Conservation (phyloP, 2,113 vertebrate species). For the Mustelus asterias region DNA sequence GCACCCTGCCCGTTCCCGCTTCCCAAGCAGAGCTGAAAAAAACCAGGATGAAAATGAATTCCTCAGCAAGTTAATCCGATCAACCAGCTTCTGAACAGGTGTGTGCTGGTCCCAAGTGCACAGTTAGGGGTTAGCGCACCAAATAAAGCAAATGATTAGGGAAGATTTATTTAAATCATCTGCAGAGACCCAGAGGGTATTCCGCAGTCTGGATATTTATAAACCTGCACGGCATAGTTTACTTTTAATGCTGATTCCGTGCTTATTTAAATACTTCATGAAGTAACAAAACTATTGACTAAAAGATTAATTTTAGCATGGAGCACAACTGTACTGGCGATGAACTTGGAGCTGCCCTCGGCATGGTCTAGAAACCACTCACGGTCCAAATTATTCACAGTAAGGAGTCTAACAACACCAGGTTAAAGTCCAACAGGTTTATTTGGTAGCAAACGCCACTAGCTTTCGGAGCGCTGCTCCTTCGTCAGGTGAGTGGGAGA, state of each 20-base stretch:
- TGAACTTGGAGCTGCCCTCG: background rate
- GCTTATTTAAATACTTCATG: background rate
- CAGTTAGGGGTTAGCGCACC: background rate
- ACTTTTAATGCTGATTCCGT: background rate
- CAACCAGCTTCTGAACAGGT: background rate
- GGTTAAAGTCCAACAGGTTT: too few species aligned
- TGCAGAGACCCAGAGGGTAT: background rate
- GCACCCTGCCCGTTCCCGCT: background rate
- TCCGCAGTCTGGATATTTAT: background rate
- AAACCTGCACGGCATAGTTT: background rate
- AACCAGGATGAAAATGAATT: background rate
- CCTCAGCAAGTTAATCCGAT: background rate
- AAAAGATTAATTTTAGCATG: background rate
- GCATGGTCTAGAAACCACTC: background rate
- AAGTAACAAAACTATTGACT: background rate
- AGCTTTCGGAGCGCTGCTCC: too few species aligned
- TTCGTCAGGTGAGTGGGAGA: too few species aligned
- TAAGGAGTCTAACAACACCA: too few species aligned
- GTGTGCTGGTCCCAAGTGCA: background rate
- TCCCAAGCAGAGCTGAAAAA: background rate
- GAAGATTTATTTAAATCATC: background rate
- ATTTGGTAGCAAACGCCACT: too few species aligned
- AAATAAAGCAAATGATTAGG: conserved; percentile 31
- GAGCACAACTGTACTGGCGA: background rate
- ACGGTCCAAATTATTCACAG: too few species aligned